Evolutionary conservation across 2,888 invertebrate genomes (phyloP).

Genomic region (Heliconius erato): DNA sequence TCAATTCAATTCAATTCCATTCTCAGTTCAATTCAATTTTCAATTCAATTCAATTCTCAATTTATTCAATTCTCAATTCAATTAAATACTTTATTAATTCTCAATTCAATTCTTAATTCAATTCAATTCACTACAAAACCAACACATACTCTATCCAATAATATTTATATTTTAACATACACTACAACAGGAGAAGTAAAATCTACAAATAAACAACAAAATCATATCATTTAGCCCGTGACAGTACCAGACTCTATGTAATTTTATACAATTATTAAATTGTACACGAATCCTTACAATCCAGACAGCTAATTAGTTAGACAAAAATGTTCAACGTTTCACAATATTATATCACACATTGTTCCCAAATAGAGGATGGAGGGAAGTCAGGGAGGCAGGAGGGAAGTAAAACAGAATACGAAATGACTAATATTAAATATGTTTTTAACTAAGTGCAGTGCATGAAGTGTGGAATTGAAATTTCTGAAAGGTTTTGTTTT

Average conservation of each 20-base stretch:
- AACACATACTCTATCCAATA: no score
- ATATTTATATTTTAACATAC: neutral
- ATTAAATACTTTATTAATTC: no score
- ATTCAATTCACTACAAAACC: no score
- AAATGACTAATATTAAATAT: constrained; percentile 24
- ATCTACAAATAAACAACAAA: neutral
- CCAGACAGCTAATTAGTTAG: constrained; percentile 28
- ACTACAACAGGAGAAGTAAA: neutral
- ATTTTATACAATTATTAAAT: constrained; percentile 25
- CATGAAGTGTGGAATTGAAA: constrained; percentile 45
- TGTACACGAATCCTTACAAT: constrained; percentile 14
- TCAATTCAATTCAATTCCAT: no score
- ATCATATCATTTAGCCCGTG: neutral
- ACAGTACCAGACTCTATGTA: constrained; percentile 8
- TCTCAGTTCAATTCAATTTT: no score
- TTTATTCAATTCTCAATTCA: no score
- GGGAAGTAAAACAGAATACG: neutral
- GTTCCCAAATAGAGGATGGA: neutral
- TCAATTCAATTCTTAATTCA: no score
- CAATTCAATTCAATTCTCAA: no score
- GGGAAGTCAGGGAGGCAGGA: neutral
- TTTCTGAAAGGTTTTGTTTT: constrained; percentile 41
- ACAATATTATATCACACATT: constrained; percentile 20
- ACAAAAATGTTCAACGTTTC: constrained; percentile 17
- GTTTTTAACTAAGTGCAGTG: constrained; percentile 50